Evolutionary conservation across 1,140 invertebrate genomes (phyloP), one percentile per base, ranked within the genome.

Genomic region (Agrypnia vestita): DNA sequence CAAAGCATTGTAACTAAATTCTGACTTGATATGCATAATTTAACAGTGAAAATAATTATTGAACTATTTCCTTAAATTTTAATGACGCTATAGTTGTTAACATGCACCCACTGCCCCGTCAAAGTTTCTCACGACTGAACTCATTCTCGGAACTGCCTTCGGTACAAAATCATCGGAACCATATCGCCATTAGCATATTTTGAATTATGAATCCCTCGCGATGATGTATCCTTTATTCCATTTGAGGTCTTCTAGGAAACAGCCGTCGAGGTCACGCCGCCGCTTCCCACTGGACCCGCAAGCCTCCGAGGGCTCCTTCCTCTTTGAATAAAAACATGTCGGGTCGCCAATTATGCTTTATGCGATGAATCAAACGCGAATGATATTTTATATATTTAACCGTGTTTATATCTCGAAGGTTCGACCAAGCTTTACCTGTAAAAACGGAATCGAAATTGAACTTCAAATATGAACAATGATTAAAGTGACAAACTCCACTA

Each of bases 191-290:
- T 76, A 62, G 75, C 75, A 76, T 76, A 76, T 49, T 76, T 78
- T 78, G 76, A 78, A 71, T 78, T 78, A 78, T 78, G 49, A 62
- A 55, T 75, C 73, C 73, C 53, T n/a, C 43, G 11, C 15, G 35
- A 15, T 73, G 67, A 64, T 43, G 21, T 78, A 47, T 72, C 35
- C 67, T 73, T 73, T 78, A 78, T 78, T 11, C 43, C 13, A 13
- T 47, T 43, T 53, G 73, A 51, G 10, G 75, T n/a, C 25, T 78
- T 78, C 77, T 62, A 12, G 67, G 77, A 78, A 78, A 10, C 8
- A 9, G 35, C 12, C 35, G 12, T 35, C 67, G 67, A 73, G 67
- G 53, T 73, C 76, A 72, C 49, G 19, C 51, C 49, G 19, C 51
- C 35, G 49, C n/a, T 64, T 73, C 47, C 19, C 47, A 13, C 8